These are phyloP conservation scores for Cyrtodaria siliqua DNA, from an alignment of 2,888 invertebrate species.

Conservation along the genomic window DNA sequence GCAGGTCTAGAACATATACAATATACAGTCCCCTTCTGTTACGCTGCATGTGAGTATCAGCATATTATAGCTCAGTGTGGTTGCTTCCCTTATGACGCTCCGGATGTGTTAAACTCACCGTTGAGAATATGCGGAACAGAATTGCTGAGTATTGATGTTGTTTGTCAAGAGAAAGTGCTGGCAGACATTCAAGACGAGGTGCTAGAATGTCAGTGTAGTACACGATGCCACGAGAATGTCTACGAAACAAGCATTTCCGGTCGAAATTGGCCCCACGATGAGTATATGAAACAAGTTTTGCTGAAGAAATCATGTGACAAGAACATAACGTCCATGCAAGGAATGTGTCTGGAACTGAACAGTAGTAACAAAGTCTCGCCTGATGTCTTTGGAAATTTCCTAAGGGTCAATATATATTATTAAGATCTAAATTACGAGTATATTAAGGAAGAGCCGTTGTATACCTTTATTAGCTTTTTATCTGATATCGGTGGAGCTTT, in stretches of 20 bases:
- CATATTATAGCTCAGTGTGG: neutral
- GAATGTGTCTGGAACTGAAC: neutral
- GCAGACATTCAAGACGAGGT: neutral
- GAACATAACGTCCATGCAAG: constrained; percentile 9
- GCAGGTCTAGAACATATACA: neutral
- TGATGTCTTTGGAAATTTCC: constrained; percentile 11
- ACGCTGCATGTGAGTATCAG: constrained; percentile 1
- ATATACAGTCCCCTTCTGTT: constrained; percentile 9
- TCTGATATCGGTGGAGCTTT: constrained; percentile 66
- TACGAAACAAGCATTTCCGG: constrained; percentile 8
- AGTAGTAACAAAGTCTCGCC: neutral
- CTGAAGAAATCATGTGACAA: constrained; percentile 9
- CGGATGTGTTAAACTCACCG: neutral
- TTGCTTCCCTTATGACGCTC: constrained; percentile 1
- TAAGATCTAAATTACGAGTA: constrained; percentile 22
- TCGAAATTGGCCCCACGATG: constrained; percentile 9
- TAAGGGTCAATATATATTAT: constrained; percentile 26
- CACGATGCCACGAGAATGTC: neutral
- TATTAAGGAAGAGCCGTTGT: constrained; percentile 21
- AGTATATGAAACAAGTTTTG: constrained; percentile 5
- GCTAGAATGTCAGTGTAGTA: constrained; percentile 2
- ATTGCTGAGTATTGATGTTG: too few species aligned
- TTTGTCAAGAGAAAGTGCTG: too few species aligned
- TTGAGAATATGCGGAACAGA: too few species aligned
- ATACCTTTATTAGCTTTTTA: constrained; percentile 48